Conservation (phyloP, 1,140 invertebrate species). For the Choristoneura fumiferana region DNA sequence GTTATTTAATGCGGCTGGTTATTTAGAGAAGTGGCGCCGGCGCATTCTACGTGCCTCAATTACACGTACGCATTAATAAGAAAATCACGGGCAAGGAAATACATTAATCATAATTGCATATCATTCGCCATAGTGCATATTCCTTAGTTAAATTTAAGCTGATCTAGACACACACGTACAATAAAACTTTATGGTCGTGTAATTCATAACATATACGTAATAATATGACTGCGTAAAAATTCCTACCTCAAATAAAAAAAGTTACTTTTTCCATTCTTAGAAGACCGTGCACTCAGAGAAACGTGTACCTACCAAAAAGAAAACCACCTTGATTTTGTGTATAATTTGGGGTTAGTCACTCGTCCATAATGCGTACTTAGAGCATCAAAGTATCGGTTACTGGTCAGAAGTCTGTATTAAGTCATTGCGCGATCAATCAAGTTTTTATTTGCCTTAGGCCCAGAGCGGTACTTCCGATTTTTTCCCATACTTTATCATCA, state of each 20-base stretch:
- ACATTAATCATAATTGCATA: conserved; percentile 1
- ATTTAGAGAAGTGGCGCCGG: not conserved
- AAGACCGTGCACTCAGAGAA: too few relatives aligned
- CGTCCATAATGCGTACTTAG: not conserved
- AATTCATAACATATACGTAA: too few relatives aligned
- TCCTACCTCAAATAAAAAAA: too few relatives aligned
- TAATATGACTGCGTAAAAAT: too few relatives aligned
- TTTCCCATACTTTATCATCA: conserved; percentile 16
- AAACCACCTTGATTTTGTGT: not conserved
- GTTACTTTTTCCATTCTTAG: too few relatives aligned
- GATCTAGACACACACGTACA: too few relatives aligned
- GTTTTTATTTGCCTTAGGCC: conserved; percentile 13
- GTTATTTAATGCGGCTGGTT: too few relatives aligned
- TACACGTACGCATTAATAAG: not conserved
- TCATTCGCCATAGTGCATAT: not conserved
- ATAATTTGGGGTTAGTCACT: not conserved
- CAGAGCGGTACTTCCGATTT: conserved; percentile 14
- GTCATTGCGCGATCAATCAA: conserved; percentile 12
- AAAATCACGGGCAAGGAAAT: not conserved
- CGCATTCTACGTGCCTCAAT: not conserved
- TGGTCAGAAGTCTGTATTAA: conserved; percentile 10
- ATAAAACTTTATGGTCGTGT: too few relatives aligned
- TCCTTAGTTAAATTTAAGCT: not conserved
- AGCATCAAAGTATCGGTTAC: not conserved
- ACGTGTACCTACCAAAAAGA: not conserved